Percentiles rank a stretch among this genome's conserved stretches.
phyloP scores from a whole-genome alignment of 2,113 vertebrate species.

The Myodes glareolus region DNA sequence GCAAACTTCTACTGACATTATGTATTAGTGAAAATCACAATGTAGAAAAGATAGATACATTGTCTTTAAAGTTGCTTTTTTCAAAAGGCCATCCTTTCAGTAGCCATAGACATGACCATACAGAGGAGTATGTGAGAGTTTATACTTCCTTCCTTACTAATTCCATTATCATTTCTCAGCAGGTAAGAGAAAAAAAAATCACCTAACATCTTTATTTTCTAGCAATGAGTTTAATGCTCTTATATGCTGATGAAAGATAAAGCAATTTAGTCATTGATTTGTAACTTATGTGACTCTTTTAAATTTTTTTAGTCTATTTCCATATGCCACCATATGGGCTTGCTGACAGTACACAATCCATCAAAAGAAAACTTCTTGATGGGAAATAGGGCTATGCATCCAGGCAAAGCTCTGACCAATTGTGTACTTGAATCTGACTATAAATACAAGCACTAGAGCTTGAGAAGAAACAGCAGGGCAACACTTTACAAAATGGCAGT shows the following conservation, averaged over 20 bases:
- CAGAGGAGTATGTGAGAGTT: neutral
- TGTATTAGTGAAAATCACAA: neutral
- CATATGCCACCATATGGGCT: constrained; percentile 9
- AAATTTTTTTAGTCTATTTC: neutral
- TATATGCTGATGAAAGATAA: constrained; percentile 20
- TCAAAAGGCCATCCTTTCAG: neutral
- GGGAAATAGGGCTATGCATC: neutral
- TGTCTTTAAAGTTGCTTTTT: neutral
- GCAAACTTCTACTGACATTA: neutral
- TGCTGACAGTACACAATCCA: neutral
- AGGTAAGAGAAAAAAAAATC: neutral
- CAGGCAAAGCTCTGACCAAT: neutral
- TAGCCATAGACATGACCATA: neutral
- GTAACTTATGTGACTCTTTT: constrained; percentile 1
- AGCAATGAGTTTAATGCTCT: neutral
- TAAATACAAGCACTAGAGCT: neutral
- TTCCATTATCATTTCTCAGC: neutral
- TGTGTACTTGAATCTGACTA: constrained; percentile 34
- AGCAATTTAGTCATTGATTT: constrained; percentile 52
- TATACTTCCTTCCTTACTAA: neutral
- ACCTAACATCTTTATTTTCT: constrained; percentile 35
- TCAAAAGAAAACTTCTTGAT: constrained; percentile 36
- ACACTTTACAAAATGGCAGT: constrained; percentile 45
- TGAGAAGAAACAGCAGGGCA: neutral
- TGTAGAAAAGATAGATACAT: neutral